Evolutionary conservation across 2,888 invertebrate genomes (phyloP), one percentile per base, ranked within the genome.

Genomic region (Polylopha cassiicola): DNA sequence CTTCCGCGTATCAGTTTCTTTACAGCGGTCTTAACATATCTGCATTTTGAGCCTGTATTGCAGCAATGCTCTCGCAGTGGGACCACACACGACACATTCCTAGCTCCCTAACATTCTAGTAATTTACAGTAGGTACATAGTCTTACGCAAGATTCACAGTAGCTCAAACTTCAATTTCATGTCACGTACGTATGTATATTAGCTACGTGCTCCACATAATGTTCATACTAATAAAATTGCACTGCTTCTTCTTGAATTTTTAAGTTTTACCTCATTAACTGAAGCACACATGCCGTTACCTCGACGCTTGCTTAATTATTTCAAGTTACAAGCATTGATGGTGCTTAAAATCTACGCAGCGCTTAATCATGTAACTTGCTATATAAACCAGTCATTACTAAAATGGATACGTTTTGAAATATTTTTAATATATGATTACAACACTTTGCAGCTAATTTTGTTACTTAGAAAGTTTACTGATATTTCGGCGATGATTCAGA

Each of bases 151-250:
- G 22, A n/a, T 36, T 28, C 8, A 37, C 27, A 43, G 32, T 28
- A 43, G 37, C 23, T 24, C 9, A 22, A 11, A 13, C 30, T 61
- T 53, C 57, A 16, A 53, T 67, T 67, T 65, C 70, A 53, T 47
- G 62, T 69, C 77, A 76, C 72, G 76, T 61, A 48, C 33, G 43
- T 63, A 77, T 76, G 73, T 58, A 70, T 76, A 77, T 75, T 47
- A 33, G 59, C 57, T 73, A 66, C 73, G 74, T 72, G 70, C 53
- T 53, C 44, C 47, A 47, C 61, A 63, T 74, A 65, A 56, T 22
- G 24, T 23, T 24, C 22, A 31, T 13, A 24, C 30, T 36, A 36
- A 36, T 41, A 41, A 41, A 29, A 41, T 36, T 8, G 24, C 29
- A 17, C 34, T 24, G 30, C n/a, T 30, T 27, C 24, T 16, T 36